Evolutionary conservation across 1,140 invertebrate species (phyloP), one percentile per base, ranked within the genome.

Genomic region (Trichonephila inaurata): DNA sequence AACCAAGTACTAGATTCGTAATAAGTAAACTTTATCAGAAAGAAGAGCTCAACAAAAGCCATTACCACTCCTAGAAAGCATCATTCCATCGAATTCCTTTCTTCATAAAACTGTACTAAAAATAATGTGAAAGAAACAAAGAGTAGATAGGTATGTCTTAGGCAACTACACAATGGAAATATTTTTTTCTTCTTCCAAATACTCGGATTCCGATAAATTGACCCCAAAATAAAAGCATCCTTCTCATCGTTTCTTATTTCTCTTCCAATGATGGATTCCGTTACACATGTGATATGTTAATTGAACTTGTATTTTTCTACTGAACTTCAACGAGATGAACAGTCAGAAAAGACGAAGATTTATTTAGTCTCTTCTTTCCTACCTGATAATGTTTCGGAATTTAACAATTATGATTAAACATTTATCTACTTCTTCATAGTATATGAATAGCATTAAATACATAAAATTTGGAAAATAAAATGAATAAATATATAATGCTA

Each of bases 131-230:
- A 51, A 51, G 21, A 82, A 89, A 66, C 28, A 81, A 60, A 61
- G 66, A 33, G n/a, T 61, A 60, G 40, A 82, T 90, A 77, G 69
- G 89, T 89, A 66, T 89, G 66, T 89, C 40, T 51, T 89, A 69
- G 7, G 87, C 60, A 90, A 81, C 51, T 69, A 40, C 19, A 90
- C 19, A 90, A 44, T 24, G 24, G 88, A 19, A 87, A 21, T 40
- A 21, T 28, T 61, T 24, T 89, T 89, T 69, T 40, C 40, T 66
- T 14, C 0, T 51, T 28, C 24, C 16, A 72, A 89, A 28, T 89
- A 51, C 40, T 89, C 69, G 87, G 62, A 89, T 89, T 89, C 87
- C 87, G 87, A 89, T 89, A 89, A 89, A 89, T 89, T 89, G 87
- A 89, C 19, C 87, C 62, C 14, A 66, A 83, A 83, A 89, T 60